A percentile compares a stretch with the other conserved stretches of the same genome.
Conservation (phyloP, 2,113 vertebrate species). For the Ictalurus furcatus region DNA sequence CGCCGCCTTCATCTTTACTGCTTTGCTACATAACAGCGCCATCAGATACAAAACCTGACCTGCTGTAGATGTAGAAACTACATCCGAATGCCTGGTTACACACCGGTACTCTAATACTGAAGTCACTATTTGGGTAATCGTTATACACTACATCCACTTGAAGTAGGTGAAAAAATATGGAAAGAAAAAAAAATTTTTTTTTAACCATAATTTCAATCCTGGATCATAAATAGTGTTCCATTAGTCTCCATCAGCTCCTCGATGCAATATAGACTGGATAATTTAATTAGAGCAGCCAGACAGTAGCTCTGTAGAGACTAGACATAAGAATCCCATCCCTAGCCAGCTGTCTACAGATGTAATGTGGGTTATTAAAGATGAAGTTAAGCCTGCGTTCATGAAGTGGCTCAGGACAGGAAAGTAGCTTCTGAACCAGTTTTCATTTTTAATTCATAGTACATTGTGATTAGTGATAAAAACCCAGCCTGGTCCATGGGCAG, state of each 20-base stretch:
- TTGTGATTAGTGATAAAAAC: neutral
- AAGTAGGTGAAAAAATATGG: neutral
- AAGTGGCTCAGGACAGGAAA: neutral
- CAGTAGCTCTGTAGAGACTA: neutral
- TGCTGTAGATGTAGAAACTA: neutral
- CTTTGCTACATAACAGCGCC: neutral
- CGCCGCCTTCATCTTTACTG: neutral
- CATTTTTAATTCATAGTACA: constrained; percentile 7
- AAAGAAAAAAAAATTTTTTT: neutral
- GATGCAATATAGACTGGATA: neutral
- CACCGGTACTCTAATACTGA: neutral
- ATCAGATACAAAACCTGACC: neutral
- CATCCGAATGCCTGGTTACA: neutral
- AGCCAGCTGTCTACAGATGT: neutral
- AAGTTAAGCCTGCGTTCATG: neutral
- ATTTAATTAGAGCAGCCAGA: neutral
- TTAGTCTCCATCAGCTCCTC: neutral
- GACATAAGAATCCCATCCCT: neutral
- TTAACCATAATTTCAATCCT: neutral
- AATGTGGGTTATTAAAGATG: neutral
- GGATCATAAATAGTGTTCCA: neutral
- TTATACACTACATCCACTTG: neutral
- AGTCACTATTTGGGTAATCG: neutral
- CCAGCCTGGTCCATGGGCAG: neutral
- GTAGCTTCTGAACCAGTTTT: neutral